phyloP scores from a whole-genome alignment of 2,888 invertebrate genomes.

The Alsophila aescularia region DNA sequence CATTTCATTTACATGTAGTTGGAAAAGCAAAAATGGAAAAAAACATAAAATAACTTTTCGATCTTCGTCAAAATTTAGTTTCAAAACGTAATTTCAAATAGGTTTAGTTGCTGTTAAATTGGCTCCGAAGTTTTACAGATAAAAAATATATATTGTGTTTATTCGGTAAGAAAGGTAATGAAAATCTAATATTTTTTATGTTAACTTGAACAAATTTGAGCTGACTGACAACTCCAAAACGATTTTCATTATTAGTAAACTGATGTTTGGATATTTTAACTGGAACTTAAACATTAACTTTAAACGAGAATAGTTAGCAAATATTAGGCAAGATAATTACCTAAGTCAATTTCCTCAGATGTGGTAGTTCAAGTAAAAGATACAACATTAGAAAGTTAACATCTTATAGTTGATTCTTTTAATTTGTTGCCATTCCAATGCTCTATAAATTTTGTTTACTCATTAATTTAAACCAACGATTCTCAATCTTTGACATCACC shows the following conservation, averaged over 20 bases:
- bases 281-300: too few relatives aligned
- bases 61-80: background rate
- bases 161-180: too few relatives aligned
- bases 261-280: too few relatives aligned
- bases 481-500: slow-evolving; percentile 14
- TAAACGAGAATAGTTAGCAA: too few relatives aligned
- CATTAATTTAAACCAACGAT: slow-evolving; percentile 11
- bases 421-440: background rate
- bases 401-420: background rate
- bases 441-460: slow-evolving; percentile 1
- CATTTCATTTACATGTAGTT: background rate
- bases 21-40: background rate
- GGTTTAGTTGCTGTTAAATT: background rate
- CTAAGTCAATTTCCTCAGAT: too few relatives aligned
- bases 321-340: too few relatives aligned
- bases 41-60: background rate
- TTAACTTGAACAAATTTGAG: too few relatives aligned
- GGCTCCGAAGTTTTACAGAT: background rate
- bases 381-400: background rate
- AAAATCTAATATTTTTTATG: too few relatives aligned
- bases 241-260: too few relatives aligned
- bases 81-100: background rate
- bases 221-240: too few relatives aligned
- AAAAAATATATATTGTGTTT: background rate
- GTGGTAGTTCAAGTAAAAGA: background rate